A percentile compares a stretch with the other conserved stretches of the same genome.
These are phyloP conservation scores for Empidonax traillii DNA, from an alignment of 2,113 vertebrate genomes.

Conservation along the genomic window DNA sequence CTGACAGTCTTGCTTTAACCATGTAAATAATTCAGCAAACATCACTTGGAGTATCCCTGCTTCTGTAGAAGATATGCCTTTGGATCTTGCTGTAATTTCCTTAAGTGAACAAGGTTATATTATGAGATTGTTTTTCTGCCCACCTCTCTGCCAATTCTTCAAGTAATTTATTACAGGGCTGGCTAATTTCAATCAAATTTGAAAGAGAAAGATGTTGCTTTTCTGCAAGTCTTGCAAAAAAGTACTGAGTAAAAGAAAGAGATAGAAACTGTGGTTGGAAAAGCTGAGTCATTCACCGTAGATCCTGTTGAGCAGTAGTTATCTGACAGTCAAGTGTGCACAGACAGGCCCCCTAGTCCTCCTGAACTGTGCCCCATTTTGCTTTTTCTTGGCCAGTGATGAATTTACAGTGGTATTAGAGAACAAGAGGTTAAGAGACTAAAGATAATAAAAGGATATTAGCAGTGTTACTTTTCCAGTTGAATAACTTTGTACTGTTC, in stretches of 20 bases:
- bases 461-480: not conserved
- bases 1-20: not conserved
- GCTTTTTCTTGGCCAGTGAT: not conserved
- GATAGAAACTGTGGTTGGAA: not conserved
- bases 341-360: not conserved
- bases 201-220: not conserved
- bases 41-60: not conserved
- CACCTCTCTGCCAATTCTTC: not conserved
- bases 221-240: not conserved
- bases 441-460: not conserved
- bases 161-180: not conserved
- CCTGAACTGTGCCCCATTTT: not conserved
- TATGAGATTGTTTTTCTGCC: not conserved
- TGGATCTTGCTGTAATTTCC: not conserved
- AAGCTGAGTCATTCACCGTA: not conserved
- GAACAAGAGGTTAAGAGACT: not conserved
- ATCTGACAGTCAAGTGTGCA: not conserved
- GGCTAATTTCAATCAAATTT: not conserved
- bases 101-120: not conserved
- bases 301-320: not conserved
- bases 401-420: not conserved
- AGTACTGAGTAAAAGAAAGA: not conserved
- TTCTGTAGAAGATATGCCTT: not conserved
- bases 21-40: not conserved
- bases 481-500: not conserved